Conservation (phyloP, 2,888 invertebrate species). For the Hetaerina titia region DNA sequence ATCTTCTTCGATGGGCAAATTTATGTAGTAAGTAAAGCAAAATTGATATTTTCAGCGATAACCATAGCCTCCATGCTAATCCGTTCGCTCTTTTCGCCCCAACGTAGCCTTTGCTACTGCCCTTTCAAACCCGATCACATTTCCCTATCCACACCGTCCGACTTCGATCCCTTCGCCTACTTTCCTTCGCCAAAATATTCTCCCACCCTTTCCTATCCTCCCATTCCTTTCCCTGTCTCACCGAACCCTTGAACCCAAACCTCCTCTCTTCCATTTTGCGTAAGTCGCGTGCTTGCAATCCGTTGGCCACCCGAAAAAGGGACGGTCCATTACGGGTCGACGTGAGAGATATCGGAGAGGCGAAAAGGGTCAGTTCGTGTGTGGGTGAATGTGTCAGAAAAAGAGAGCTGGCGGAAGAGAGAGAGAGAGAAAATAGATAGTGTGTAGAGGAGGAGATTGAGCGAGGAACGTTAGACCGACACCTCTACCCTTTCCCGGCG, state of each 20-base stretch:
- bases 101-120: not conserved
- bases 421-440: not conserved
- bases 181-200: not conserved
- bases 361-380: conserved; percentile 18
- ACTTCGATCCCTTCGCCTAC: not conserved
- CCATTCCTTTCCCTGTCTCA: not conserved
- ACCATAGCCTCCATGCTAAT: too few relatives aligned
- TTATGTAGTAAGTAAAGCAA: too few relatives aligned
- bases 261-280: not conserved
- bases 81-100: not conserved
- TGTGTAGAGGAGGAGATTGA: not conserved
- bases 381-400: conserved; percentile 19
- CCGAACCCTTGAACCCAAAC: not conserved
- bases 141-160: not conserved
- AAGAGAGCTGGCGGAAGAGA: not conserved
- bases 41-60: too few relatives aligned
- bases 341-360: conserved; percentile 59
- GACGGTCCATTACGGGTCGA: conserved; percentile 48
- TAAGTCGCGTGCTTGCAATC: conserved; percentile 53
- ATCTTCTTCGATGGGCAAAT: too few relatives aligned
- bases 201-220: not conserved
- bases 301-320: conserved; percentile 40
- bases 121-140: not conserved
- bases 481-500: not conserved
- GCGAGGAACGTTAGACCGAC: not conserved